Conservation (phyloP, 2,797 vertebrate genomes). For the Tokudaia muenninki region DNA sequence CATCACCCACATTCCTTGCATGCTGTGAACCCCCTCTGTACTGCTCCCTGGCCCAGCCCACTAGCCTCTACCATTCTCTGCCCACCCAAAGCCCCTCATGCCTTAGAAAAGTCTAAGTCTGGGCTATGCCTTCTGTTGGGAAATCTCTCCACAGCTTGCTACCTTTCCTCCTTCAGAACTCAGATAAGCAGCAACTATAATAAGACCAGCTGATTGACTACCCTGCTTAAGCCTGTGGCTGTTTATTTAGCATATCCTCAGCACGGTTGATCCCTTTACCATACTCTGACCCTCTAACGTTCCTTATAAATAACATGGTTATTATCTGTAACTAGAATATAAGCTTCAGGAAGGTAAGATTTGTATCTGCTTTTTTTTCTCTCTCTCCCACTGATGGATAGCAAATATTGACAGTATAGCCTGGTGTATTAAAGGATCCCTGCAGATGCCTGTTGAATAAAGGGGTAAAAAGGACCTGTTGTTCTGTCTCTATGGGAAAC, state of each 20-base stretch:
- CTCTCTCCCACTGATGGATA: background rate
- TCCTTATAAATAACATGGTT: background rate
- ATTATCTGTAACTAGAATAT: background rate
- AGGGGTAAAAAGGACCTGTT: background rate
- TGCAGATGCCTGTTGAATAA: background rate
- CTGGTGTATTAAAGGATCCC: background rate
- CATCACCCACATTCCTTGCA: fast-evolving
- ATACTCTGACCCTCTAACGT: background rate
- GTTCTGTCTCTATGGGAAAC: background rate
- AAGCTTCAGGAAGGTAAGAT: background rate
- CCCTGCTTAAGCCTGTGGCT: background rate
- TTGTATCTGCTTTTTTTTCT: background rate
- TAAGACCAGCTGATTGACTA: background rate
- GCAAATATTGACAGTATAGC: background rate
- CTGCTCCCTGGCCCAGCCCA: background rate
- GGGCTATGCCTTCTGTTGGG: background rate
- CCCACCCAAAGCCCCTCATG: background rate
- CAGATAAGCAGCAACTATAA: background rate
- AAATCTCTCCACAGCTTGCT: background rate
- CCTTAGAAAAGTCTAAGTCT: background rate
- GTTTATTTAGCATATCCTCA: too few species aligned
- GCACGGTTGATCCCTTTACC: too few species aligned
- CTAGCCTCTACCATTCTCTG: background rate
- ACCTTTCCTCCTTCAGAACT: background rate
- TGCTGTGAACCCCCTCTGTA: too few species aligned